Evolutionary conservation across 2,888 invertebrate genomes (phyloP), one percentile per base, ranked within the genome.

Genomic region (Cenopis cana): DNA sequence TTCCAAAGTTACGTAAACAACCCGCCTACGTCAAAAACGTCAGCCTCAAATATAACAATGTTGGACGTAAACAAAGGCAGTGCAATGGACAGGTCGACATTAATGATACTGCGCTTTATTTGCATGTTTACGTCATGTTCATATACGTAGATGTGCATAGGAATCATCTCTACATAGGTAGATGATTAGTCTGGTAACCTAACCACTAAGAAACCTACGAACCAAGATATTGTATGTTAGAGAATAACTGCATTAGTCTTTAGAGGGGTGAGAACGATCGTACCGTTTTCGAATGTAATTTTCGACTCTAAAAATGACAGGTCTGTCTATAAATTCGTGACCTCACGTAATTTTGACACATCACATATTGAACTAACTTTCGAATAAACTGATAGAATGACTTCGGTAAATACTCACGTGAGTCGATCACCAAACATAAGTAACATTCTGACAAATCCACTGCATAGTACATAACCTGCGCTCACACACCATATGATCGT

Each of bases 401-500:
- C 14, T 14, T 29, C 36, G 14, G 14, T 14, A 61, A 29, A 18
- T 52, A 49, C 18, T 55, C 46, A 46, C 14, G 55, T 46, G 55
- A 65, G 11, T 24, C 46, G 8, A 24, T 29, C 54, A 41, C 52
- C n/a, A 62, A 62, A 38, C 52, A 38, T 20, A n/a, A n/a, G n/a
- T n/a, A n/a, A 64, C 36, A 60, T 17, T 29, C 49, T 41, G 61
- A 50, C 71, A 61, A 66, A 24, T 66, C 70, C 65, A 70, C 49
- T 29, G 66, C 24, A 20, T 52, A n/a, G n/a, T n/a, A 62, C 59
- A 18, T 66, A 74, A 75, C 75, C 73, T 69, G 70, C 62, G 76
- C 69, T 61, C 52, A 67, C 71, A 76, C 87, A 82, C 87, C 89
- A 90, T 89, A 87, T 87, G 89, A 89, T 77, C 85, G 88, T 85